Conservation (phyloP, 2,797 vertebrate genomes). For the Amniataba percoides region DNA sequence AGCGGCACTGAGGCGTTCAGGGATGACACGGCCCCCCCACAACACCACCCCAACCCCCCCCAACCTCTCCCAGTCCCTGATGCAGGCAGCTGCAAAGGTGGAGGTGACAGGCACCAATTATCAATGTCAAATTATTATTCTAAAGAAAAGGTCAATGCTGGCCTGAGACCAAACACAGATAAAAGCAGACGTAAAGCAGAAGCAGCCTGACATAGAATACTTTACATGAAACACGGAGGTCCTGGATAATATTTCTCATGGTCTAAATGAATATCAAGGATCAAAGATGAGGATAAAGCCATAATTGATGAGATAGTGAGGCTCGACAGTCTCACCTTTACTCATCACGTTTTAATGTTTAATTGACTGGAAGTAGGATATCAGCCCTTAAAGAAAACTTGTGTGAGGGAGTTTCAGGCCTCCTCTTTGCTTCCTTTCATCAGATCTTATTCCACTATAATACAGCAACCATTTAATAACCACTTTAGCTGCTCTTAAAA, state of each 20-base stretch:
- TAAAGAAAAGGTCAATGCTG: constrained; percentile 63
- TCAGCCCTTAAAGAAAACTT: constrained; percentile 56
- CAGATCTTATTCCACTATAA: constrained; percentile 84
- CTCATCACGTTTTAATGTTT: constrained; percentile 66
- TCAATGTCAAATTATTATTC: constrained; percentile 71
- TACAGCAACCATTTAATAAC: constrained; percentile 82
- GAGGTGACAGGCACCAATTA: constrained; percentile 80
- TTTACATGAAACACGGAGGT: constrained; percentile 53
- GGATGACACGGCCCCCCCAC: constrained; percentile 52
- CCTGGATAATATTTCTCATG: constrained; percentile 29
- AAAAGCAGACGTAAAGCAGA: constrained; percentile 55
- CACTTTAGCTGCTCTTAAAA: constrained; percentile 84
- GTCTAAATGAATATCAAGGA: constrained; percentile 53
- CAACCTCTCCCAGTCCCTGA: constrained; percentile 36
- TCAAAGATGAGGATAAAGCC: constrained; percentile 64
- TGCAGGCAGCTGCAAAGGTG: constrained; percentile 61
- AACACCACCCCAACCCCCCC: no score
- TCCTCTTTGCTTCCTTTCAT: constrained; percentile 74
- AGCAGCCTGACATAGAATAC: constrained; percentile 57
- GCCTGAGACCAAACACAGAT: constrained; percentile 63
- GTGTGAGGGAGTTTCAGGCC: constrained; percentile 41
- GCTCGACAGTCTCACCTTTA: constrained; percentile 41
- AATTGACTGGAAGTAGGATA: constrained; percentile 76
- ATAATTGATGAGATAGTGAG: constrained; percentile 58
- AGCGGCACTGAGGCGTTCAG: constrained; percentile 51